A percentile compares a stretch with the other conserved stretches of the same genome.
phyloP scores from a whole-genome alignment of 2,113 vertebrate species.

The Syrmaticus mikado region DNA sequence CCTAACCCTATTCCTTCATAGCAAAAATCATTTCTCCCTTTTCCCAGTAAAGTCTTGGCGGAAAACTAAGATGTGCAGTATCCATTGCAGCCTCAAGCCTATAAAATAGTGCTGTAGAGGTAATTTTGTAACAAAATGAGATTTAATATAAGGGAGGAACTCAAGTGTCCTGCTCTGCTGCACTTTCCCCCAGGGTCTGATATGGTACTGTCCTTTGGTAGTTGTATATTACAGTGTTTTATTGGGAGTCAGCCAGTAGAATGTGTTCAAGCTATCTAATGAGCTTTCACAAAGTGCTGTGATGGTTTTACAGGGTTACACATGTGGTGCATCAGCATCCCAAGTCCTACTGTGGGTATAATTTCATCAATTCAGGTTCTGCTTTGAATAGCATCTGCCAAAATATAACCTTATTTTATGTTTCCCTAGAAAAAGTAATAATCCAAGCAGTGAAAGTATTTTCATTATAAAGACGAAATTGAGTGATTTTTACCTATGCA shows the following conservation, averaged over 20 bases:
- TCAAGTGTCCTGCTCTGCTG: neutral
- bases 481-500: neutral
- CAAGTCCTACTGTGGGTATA: neutral
- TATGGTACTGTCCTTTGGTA: neutral
- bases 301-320: neutral
- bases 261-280: neutral
- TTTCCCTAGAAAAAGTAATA: neutral
- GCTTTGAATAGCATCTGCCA: neutral
- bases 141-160: neutral
- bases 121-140: neutral
- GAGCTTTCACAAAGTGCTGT: neutral
- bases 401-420: neutral
- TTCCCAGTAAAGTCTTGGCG: neutral
- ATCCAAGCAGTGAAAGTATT: neutral
- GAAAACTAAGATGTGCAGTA: neutral
- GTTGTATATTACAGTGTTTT: neutral
- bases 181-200: neutral
- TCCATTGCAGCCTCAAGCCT: neutral
- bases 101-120: neutral
- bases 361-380: neutral
- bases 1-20: neutral
- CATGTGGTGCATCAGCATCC: neutral
- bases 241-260: neutral
- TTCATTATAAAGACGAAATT: neutral
- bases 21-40: neutral